Evolutionary conservation across 2,113 vertebrate species (phyloP), one percentile per base, ranked within the genome.

Genomic region (Stigmatopora nigra): DNA sequence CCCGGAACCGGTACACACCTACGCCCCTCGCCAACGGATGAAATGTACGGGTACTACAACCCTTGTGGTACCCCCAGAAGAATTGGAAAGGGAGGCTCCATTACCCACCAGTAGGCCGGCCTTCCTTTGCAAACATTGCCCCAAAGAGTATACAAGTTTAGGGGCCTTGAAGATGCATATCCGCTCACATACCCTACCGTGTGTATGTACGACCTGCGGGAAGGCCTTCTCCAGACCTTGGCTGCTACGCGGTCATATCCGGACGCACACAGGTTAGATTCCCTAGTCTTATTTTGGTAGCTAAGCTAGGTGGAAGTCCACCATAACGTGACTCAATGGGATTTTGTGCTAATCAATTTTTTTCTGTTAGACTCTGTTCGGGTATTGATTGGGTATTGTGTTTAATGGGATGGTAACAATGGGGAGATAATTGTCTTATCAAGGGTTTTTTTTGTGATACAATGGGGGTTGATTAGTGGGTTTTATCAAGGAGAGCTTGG

Each of bases 141-240:
- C 93, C 75, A 96, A 95, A 88, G 93, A 97, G 65, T 97, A 97
- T 46, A 89, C 93, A 82, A 97, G 95, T 86, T 82, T 97, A 70
- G 94, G 95, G 2, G 94, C 95, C 55, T 92, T 96, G 76, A 97
- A 96, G 91, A 97, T 96, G 94, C 94, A 97, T 87, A 96, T 98
- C 86, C 92, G 94, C 64, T 95, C 93, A 73, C 94, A 97, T 89
- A 96, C 95, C 0, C 89, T 97, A 82, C 94, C 94, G 63, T 96
- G 95, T 0, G 94, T 96, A 64, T 97, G 95, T 20, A 90, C 91
- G 71, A 95, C 93, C 82, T 97, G 94, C 2, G 95, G 95, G 67
- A 98, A 96, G 82, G 94, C 95, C 17, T 97, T 97, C 88, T 96
- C 94, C 82, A 87, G 95, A 70, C 94, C 94, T 17, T 97, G 95